Conservation (phyloP, 92 coral and sea anemone species). For the Umimayanthus chanpuru region DNA sequence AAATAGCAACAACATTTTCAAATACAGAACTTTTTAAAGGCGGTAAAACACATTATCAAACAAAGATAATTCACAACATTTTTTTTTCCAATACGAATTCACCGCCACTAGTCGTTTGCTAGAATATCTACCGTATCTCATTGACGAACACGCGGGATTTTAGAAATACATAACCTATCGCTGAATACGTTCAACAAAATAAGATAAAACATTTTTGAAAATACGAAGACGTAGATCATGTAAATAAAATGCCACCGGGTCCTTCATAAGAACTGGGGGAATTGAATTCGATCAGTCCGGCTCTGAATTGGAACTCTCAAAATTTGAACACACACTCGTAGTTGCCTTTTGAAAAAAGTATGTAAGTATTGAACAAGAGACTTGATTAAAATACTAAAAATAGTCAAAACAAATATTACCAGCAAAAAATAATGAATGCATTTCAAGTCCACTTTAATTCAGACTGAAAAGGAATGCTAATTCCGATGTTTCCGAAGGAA, state of each 20-base stretch:
- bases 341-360: neutral
- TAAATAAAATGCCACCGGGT: neutral
- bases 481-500: no score
- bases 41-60: neutral
- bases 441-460: neutral
- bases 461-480: no score
- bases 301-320: neutral
- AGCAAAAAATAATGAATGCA: neutral
- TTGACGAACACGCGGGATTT: neutral
- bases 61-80: neutral
- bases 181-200: neutral
- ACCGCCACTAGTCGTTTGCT: neutral
- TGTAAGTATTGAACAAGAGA: neutral
- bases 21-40: neutral
- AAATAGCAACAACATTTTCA: neutral
- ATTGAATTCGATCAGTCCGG: no score
- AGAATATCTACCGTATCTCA: neutral
- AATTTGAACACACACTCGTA: neutral
- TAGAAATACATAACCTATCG: neutral
- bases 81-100: neutral
- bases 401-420: neutral
- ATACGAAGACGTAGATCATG: neutral
- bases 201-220: neutral
- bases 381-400: neutral
- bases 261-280: neutral